Evolutionary conservation across 2,113 vertebrate species (phyloP).

Genomic region (Epinephelus fuscoguttatus): DNA sequence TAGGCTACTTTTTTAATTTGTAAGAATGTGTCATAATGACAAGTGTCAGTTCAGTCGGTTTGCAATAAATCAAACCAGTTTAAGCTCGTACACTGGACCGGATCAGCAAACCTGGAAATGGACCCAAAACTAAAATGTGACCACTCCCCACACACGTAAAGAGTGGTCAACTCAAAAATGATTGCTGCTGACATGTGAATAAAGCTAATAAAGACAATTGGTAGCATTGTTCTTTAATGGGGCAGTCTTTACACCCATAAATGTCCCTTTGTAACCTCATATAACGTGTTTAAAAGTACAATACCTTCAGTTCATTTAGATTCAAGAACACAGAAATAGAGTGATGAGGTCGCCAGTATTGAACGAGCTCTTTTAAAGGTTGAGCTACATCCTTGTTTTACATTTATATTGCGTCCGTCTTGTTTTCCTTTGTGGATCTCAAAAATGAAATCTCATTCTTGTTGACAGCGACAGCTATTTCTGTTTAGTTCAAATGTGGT

Average conservation of each 20-base stretch:
- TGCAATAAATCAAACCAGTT: too few relatives aligned
- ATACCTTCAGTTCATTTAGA: constrained; percentile 1
- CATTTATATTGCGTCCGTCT: constrained; percentile 19
- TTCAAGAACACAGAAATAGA: background rate
- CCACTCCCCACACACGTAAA: too few relatives aligned
- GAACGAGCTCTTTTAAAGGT: constrained; percentile 27
- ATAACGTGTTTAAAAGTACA: background rate
- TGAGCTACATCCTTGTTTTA: constrained; percentile 18
- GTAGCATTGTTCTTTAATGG: background rate
- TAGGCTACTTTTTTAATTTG: too few relatives aligned
- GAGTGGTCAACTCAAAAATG: background rate
- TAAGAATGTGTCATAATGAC: too few relatives aligned
- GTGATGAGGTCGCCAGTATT: background rate
- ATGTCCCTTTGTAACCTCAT: background rate
- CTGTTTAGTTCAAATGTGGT: constrained; percentile 28
- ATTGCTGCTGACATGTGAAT: too few relatives aligned
- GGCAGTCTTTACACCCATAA: background rate
- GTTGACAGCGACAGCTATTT: constrained; percentile 35
- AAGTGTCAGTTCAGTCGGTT: too few relatives aligned
- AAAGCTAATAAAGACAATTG: background rate
- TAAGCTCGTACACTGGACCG: too few relatives aligned
- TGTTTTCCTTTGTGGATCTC: background rate
- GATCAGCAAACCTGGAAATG: too few relatives aligned
- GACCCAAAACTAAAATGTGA: too few relatives aligned
- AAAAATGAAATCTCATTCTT: constrained; percentile 28